Evolutionary conservation across 2,888 invertebrate genomes (phyloP).

Genomic region (Lochmaea capreae): DNA sequence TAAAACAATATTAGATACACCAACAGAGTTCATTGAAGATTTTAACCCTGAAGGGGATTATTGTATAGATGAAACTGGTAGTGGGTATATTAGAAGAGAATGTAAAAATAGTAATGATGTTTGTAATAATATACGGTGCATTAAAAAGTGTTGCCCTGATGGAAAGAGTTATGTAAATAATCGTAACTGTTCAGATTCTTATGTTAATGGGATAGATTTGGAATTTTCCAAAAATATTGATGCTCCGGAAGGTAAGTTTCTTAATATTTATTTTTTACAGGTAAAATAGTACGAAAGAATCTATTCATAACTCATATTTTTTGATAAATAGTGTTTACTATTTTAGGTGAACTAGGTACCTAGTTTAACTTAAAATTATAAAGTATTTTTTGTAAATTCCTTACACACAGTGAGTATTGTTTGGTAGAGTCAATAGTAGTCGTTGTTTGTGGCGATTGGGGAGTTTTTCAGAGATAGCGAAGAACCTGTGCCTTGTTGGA

Average conservation of each 20-base stretch:
- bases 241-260: conserved; percentile 50
- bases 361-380: no score
- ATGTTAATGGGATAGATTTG: conserved; percentile 53
- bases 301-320: no score
- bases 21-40: conserved; percentile 22
- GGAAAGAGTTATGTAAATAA: conserved; percentile 66
- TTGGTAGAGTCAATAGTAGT: no score
- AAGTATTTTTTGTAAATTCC: no score
- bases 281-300: no score
- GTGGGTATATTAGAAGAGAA: conserved; percentile 48
- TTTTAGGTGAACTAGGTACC: no score
- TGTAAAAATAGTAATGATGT: conserved; percentile 50
- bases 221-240: conserved; percentile 49
- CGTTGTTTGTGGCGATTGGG: no score
- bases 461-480: no score
- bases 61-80: conserved; percentile 50
- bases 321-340: no score
- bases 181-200: conserved; percentile 51
- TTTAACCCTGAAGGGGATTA: conserved; percentile 33
- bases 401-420: no score
- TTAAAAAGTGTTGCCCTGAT: conserved; percentile 70
- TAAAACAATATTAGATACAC: conserved; percentile 50
- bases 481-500: no score
- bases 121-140: conserved; percentile 58
- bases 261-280: neutral